Base-by-base conservation (phyloP, 1,140 invertebrate genomes). In the Maniola jurtina region DNA sequence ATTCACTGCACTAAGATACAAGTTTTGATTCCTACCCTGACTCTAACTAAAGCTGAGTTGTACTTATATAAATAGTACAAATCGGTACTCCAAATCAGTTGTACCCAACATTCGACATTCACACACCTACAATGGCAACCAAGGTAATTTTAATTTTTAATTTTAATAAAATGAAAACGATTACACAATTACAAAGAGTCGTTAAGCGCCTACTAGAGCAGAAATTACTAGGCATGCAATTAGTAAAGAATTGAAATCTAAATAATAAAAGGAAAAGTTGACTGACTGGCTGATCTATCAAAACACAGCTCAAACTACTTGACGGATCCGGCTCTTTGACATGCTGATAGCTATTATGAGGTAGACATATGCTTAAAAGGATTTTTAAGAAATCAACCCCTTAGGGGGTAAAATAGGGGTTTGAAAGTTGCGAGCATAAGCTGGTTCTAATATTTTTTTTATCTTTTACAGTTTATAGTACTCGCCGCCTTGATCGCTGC, bases 51-150 rank as follows among this genome's bases (percentile, higher is more conserved):
- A 36, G 38, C 16, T 25, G 2, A 50, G 38, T 33, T 52, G 35
- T 14, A 14, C 15, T 66, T 63, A 52, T 74, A 74, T 74, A 74
- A 74, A 74, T 74, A 74, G 66, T 56, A 48, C 42, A 33, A 42
- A 16, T 15, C 45, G n/a, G 33, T 9, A 16, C 6, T 33, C 35
- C 47, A 47, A 66, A 56, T 64, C 72, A 74, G 69, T 74, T 74
- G 72, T 61, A 71, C 63, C 69, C 69, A 64, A 68, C 73, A 68
- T 61, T 71, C 62, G 63, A 76, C 70, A 71, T 50, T 68, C 74
- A 72, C 66, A 77, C 71, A 83, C 64, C 63, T 64, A 78, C 63
- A 77, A 86, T 86, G 83, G 78, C 76, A 60, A 75, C 76, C 68
- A 84, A 86, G 83, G 83, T 86, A 81, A 78, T 64, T 64, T 62